Conservation (phyloP, 2,888 invertebrate species). For the Dugesia japonica region DNA sequence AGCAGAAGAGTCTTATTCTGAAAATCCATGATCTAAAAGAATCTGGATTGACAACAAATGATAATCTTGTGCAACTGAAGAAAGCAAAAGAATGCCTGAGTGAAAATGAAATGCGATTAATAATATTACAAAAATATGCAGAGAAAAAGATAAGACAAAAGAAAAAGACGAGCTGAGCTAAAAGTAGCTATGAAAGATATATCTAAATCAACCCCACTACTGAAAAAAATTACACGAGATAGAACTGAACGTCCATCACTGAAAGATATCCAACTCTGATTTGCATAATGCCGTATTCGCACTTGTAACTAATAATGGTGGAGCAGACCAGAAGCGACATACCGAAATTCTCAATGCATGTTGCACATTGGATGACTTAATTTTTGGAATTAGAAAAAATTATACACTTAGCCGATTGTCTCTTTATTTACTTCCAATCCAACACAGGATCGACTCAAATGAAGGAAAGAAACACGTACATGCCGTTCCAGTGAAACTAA, state of each 20-base stretch:
- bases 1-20: neutral
- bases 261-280: neutral
- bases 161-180: conserved; percentile 15
- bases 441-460: too few species aligned
- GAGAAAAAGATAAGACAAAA: conserved; percentile 2
- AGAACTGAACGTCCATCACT: neutral
- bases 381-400: too few species aligned
- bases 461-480: too few species aligned
- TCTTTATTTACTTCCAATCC: too few species aligned
- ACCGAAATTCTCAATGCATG: neutral
- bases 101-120: neutral
- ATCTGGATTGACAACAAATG: conserved; percentile 13
- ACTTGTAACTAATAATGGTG: neutral
- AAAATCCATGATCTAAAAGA: neutral
- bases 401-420: too few species aligned
- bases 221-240: neutral
- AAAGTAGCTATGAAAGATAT: neutral
- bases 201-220: neutral
- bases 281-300: neutral
- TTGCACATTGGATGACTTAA: too few species aligned
- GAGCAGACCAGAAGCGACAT: neutral
- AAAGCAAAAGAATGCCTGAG: conserved; percentile 9
- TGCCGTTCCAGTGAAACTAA: too few species aligned
- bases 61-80: neutral
- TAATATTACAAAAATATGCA: conserved; percentile 8